Evolutionary conservation across 2,888 invertebrate species (phyloP), one percentile per base, ranked within the genome.

Genomic region (Eretmocerus hayati): DNA sequence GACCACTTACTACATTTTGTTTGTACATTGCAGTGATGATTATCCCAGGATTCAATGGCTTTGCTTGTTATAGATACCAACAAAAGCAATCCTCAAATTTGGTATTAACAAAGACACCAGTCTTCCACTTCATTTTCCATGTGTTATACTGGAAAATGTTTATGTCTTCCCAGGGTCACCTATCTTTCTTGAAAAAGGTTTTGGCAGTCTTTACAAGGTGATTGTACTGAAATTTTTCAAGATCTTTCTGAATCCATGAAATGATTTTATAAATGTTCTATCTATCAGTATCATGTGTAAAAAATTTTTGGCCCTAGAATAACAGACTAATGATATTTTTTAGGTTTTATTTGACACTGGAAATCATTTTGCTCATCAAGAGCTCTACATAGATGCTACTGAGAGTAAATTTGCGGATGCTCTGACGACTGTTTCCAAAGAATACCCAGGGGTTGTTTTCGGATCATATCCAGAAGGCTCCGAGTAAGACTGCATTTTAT

Each of bases 121-220:
- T 4, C 51, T 62, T 38, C 55, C 56, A 20, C 56, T 70, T 22
- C 58, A 67, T 58, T 74, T 75, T 72, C 72, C 78, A 40, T 69
- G 74, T 58, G 62, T 78, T 33, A 67, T 68, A 16, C 55, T 84
- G 11, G 65, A 68, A 33, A 87, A 87, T 67, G 83, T 85, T 1
- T 80, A 77, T 58, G 76, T 85, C 46, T 82, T 86, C 58, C 85
- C 87, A 31, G 86, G 86, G 3, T 79, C 86, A 36, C 86, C 86
- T 3, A 69, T 74, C 54, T 73, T 77, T 41, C 64, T 76, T 40
- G 62, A 72, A 55, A 64, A 61, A 48, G 66, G 72, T 1, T 75
- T 78, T 48, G 61, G 60, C 15, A 59, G 59, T 37, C 57, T 73
- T 15, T 55, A 61, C 65, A 58, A 68, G 63, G 72, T 66, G 59